phyloP scores from a whole-genome alignment of 2,113 vertebrate genomes.

The Phylloscopus whistleri region DNA sequence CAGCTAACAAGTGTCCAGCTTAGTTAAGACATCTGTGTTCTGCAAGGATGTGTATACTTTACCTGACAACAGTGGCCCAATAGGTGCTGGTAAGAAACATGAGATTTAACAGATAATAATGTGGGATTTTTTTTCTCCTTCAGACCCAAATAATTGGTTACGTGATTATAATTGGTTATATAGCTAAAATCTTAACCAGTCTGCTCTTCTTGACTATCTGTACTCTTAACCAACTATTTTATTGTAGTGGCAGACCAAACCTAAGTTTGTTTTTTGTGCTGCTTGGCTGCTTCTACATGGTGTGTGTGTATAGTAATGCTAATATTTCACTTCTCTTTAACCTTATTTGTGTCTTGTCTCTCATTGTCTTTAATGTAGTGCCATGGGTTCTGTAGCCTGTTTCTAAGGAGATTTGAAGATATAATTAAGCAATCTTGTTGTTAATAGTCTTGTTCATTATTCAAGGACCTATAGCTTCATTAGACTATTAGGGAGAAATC shows the following conservation, averaged over 20 bases:
- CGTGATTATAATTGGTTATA: background rate
- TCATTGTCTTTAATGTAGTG: background rate
- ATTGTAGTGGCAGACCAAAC: background rate
- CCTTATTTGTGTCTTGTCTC: background rate
- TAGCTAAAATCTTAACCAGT: background rate
- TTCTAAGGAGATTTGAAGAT: background rate
- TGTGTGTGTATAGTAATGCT: background rate
- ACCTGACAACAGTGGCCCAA: background rate
- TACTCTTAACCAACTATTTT: background rate
- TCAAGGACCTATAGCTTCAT: background rate
- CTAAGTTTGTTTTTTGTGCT: background rate
- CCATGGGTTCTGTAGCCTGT: background rate
- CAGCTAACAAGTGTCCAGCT: background rate
- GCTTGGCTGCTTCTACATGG: background rate
- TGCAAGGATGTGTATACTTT: background rate
- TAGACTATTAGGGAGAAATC: background rate
- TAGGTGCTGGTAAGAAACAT: background rate
- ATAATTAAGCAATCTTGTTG: background rate
- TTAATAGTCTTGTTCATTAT: background rate
- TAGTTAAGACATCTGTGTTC: background rate
- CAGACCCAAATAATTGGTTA: background rate
- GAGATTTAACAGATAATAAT: background rate
- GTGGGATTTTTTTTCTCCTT: background rate
- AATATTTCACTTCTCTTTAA: background rate
- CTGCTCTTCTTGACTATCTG: background rate